Evolutionary conservation across 2,888 invertebrate genomes (phyloP).

Genomic region (Dolichopus griseipennis): DNA sequence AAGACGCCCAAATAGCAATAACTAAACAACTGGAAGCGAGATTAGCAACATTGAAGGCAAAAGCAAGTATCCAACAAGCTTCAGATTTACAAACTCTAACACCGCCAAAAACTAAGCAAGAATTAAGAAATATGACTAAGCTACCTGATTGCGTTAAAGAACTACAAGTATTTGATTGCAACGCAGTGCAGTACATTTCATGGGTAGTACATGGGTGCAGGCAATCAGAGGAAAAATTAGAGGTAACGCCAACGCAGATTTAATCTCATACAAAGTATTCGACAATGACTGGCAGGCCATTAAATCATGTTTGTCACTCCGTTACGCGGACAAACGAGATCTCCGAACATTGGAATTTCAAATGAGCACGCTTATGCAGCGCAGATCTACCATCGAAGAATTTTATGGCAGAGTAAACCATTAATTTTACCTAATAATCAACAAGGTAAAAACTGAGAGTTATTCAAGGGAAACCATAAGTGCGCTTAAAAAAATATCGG

Average conservation of each 20-base stretch:
- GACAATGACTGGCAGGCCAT: slow-evolving; percentile 11
- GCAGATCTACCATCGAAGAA: slow-evolving; percentile 10
- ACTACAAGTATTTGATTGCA: neutral
- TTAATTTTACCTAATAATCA: slow-evolving; percentile 9
- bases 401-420: slow-evolving; percentile 11
- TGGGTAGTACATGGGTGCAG: neutral
- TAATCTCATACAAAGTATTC: slow-evolving; percentile 16
- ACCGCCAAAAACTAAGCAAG: neutral
- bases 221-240: neutral
- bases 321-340: slow-evolving; percentile 17
- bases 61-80: too few species aligned
- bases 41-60: too few species aligned
- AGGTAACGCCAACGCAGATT: neutral
- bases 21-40: neutral
- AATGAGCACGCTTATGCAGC: slow-evolving; percentile 11
- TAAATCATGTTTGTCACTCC: slow-evolving; percentile 14
- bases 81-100: too few species aligned
- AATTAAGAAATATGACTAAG: neutral
- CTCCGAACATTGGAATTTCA: slow-evolving; percentile 15
- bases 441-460: slow-evolving; percentile 12
- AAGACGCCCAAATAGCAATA: neutral
- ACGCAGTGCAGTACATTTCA: neutral
- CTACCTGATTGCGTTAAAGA: neutral
- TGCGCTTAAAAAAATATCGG: too few species aligned
- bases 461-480: neutral